A percentile compares a stretch with the other conserved stretches of the same genome.
Evolutionary conservation across 2,113 vertebrate species (phyloP).

Genomic region (Podarcis cretensis): DNA sequence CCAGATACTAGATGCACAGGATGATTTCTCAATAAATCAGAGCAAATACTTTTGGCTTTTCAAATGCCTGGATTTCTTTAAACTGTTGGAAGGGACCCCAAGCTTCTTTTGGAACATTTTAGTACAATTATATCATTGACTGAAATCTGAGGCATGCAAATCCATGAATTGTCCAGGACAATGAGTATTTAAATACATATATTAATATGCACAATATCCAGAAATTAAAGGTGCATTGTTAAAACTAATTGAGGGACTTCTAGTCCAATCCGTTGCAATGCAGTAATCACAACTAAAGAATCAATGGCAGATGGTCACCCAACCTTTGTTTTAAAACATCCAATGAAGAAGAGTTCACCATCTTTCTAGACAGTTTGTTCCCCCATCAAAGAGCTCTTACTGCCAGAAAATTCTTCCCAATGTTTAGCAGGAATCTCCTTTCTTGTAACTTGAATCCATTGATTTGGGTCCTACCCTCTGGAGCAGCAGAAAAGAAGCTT

Average conservation of each 20-base stretch:
- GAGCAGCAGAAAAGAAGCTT: no score
- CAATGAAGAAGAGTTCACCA: no score
- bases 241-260: neutral
- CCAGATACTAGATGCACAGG: slow-evolving; percentile 39
- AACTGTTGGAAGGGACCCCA: neutral
- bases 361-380: no score
- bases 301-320: no score
- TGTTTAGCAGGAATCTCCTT: no score
- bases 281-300: no score
- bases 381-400: no score
- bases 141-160: neutral
- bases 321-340: no score
- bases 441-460: no score
- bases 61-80: neutral
- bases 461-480: no score
- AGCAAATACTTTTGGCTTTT: slow-evolving; percentile 9
- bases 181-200: neutral
- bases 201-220: neutral
- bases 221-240: neutral
- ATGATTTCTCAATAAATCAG: slow-evolving; percentile 8
- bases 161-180: neutral
- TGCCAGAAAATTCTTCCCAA: no score
- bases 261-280: no score
- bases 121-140: neutral
- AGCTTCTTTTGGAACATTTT: neutral